Evolutionary conservation across 1,140 invertebrate species (phyloP).

Genomic region (Drosophila pachea): DNA sequence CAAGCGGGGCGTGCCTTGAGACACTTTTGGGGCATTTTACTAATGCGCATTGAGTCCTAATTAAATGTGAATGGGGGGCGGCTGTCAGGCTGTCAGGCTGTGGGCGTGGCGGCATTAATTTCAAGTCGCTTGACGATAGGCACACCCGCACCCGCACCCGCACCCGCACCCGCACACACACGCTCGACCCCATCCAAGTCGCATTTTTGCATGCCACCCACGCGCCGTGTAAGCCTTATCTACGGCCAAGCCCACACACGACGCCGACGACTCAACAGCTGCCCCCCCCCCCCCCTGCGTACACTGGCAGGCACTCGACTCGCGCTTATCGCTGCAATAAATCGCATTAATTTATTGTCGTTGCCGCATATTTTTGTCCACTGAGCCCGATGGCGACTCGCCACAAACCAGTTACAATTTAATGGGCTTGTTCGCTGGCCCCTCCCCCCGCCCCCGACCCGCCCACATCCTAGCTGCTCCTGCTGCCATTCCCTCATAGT

Average conservation of each 20-base stretch:
- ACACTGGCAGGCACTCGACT: constrained; percentile 38
- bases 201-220: constrained; percentile 67
- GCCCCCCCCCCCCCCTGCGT: background rate
- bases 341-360: constrained; percentile 79
- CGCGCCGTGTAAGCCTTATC: constrained; percentile 46
- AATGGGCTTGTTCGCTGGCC: constrained; percentile 60
- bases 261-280: constrained; percentile 18
- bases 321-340: constrained; percentile 75
- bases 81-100: constrained; percentile 29
- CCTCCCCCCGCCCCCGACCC: background rate
- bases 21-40: constrained; percentile 58
- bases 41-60: constrained; percentile 71
- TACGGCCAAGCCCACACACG: constrained; percentile 65
- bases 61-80: constrained; percentile 55
- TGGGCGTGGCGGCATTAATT: constrained; percentile 55
- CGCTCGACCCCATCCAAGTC: background rate
- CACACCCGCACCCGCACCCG: constrained; percentile 18
- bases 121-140: constrained; percentile 38
- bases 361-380: constrained; percentile 69
- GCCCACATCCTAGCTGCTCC: no score
- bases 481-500: background rate
- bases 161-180: constrained; percentile 9
- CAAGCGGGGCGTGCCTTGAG: constrained; percentile 60
- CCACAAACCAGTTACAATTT: constrained; percentile 33
- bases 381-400: constrained; percentile 20